A percentile compares a stretch with the other conserved stretches of the same genome.
These are phyloP conservation scores for Pelagia noctiluca DNA, from an alignment of 30 jellyfish, hydroid and myxozoan genomes.

Conservation along the genomic window DNA sequence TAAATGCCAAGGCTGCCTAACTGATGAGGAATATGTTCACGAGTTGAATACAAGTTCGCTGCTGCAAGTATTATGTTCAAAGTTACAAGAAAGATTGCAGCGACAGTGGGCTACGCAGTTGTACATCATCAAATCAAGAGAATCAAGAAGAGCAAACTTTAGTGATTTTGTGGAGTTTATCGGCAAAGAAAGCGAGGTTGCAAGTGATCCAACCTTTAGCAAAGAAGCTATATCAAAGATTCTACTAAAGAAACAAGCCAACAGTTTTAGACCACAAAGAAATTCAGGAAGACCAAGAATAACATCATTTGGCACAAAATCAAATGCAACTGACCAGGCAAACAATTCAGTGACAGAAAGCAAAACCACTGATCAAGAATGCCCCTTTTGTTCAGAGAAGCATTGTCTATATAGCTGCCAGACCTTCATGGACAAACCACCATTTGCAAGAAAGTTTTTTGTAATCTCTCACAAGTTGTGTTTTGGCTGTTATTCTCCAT, in stretches of 20 bases:
- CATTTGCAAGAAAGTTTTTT: constrained; percentile 42
- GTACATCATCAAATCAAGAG: constrained; percentile 37
- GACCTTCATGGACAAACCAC: constrained; percentile 22
- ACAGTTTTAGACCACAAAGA: constrained; percentile 31
- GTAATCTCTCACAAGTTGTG: constrained; percentile 39
- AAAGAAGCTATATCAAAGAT: constrained; percentile 54
- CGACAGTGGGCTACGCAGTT: constrained; percentile 47
- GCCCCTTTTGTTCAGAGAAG: constrained; percentile 51
- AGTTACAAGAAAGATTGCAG: constrained; percentile 44
- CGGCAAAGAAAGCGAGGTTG: constrained; percentile 42
- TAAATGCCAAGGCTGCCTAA: constrained; percentile 47
- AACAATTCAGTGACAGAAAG: constrained; percentile 24
- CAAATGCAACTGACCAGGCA: constrained; percentile 31
- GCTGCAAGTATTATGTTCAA: constrained; percentile 27
- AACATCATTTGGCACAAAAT: constrained; percentile 15
- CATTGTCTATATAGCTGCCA: constrained; percentile 45
- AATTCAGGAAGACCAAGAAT: constrained; percentile 31
- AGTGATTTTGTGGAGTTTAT: constrained; percentile 47
- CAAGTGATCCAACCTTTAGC: constrained; percentile 48
- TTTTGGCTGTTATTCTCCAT: constrained; percentile 59
- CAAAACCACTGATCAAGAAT: constrained; percentile 30
- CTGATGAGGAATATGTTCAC: constrained; percentile 49
- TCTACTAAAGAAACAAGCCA: constrained; percentile 21
- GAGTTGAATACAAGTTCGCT: constrained; percentile 42
- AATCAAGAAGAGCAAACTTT: constrained; percentile 49